phyloP scores from a whole-genome alignment of 2,888 invertebrate species.

The Erebia palarica region DNA sequence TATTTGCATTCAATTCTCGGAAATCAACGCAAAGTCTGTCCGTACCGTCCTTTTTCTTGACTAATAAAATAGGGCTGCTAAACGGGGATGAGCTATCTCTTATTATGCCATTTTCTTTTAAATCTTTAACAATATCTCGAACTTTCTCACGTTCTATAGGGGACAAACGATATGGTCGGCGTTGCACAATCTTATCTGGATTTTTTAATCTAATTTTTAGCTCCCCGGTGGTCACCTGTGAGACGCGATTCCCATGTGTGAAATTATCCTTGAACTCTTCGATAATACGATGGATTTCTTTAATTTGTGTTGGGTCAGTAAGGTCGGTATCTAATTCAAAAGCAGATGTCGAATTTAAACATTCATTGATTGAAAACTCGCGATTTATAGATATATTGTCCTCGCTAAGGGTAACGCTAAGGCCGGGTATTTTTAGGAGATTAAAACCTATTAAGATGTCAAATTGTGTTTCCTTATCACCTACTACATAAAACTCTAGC shows the following conservation, averaged over 20 bases:
- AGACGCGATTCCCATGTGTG: too few relatives aligned
- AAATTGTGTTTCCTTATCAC: neutral
- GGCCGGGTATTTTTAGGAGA: too few relatives aligned
- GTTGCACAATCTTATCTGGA: constrained; percentile 29
- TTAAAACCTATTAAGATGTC: neutral
- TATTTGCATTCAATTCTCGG: neutral
- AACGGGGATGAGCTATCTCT: too few relatives aligned
- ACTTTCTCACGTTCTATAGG: constrained; percentile 27
- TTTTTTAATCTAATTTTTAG: constrained; percentile 33
- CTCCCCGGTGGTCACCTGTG: constrained; percentile 30
- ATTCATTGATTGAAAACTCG: too few relatives aligned
- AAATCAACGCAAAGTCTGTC: neutral
- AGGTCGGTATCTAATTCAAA: neutral
- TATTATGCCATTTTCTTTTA: too few relatives aligned
- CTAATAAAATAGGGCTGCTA: too few relatives aligned
- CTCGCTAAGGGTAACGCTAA: too few relatives aligned
- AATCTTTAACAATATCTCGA: neutral
- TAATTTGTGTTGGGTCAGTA: neutral
- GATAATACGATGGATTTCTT: too few relatives aligned
- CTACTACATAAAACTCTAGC: too few relatives aligned
- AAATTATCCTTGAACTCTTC: too few relatives aligned
- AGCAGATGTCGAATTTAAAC: neutral
- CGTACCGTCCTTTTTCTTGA: too few relatives aligned
- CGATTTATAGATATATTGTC: too few relatives aligned
- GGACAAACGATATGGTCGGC: constrained; percentile 32